phyloP scores from a whole-genome alignment of 2,888 invertebrate genomes.

The Drosophila subquinaria region DNA sequence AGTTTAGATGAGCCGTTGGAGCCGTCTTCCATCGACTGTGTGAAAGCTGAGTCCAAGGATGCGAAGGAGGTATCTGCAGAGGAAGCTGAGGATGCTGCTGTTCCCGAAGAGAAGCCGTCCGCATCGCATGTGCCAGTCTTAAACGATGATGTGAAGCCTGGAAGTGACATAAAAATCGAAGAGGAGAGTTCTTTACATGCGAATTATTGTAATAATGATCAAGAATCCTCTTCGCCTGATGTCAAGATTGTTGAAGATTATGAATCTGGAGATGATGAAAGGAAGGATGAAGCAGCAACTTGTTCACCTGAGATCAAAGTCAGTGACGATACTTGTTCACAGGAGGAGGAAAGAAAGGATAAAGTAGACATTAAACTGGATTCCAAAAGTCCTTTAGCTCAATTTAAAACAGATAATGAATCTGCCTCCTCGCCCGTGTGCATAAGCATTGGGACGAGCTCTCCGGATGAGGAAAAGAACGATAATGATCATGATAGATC shows the following conservation, averaged over 20 bases:
- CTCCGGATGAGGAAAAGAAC: conserved; percentile 1
- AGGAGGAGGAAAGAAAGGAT: conserved; percentile 7
- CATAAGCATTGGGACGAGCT: conserved; percentile 5
- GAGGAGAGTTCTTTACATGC: background rate
- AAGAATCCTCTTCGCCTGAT: conserved; percentile 8
- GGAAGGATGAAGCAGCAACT: background rate
- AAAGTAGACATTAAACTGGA: conserved; percentile 9
- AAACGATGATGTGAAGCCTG: background rate
- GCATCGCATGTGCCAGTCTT: background rate
- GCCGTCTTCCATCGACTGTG: background rate
- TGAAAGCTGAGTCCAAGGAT: conserved; percentile 5
- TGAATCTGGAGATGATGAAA: conserved; percentile 17
- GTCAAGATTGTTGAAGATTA: conserved; percentile 31
- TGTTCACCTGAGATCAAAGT: conserved; percentile 5
- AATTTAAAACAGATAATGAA: conserved; percentile 14
- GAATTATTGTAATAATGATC: conserved; percentile 8
- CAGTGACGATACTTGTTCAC: conserved; percentile 13
- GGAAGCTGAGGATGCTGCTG: background rate
- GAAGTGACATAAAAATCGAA: conserved; percentile 11
- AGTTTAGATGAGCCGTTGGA: conserved; percentile 11
- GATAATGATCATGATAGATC: conserved; percentile 1
- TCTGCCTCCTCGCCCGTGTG: conserved; percentile 13
- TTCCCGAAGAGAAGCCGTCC: conserved; percentile 27
- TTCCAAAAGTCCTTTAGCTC: conserved; percentile 2
- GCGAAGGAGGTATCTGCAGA: background rate